These are phyloP conservation scores for Megastigmus dorsalis DNA, from an alignment of 2,888 invertebrate species.

Conservation along the genomic window DNA sequence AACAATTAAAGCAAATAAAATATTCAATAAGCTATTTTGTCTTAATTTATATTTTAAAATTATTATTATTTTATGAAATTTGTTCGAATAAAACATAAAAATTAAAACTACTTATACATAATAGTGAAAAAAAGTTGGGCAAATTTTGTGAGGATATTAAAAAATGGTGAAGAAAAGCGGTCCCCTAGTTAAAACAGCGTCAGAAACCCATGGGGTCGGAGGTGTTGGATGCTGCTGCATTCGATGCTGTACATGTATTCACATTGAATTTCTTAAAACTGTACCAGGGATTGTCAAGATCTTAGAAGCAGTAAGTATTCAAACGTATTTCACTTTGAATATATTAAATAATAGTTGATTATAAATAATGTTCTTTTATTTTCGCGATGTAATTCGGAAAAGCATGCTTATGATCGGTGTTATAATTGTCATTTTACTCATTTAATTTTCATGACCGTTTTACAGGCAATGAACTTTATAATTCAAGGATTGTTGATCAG, in stretches of 20 bases:
- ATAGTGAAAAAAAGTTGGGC: too few species aligned
- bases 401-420: constrained; percentile 78
- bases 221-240: too few species aligned
- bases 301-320: constrained; percentile 81
- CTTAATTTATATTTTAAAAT: too few species aligned
- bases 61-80: too few species aligned
- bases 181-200: constrained; percentile 19
- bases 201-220: too few species aligned
- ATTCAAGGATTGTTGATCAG: constrained; percentile 77
- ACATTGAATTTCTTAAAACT: constrained; percentile 86
- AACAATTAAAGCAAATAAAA: not conserved
- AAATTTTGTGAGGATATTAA: not conserved
- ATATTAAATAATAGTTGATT: not conserved
- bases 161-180: constrained; percentile 38
- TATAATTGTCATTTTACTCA: not conserved
- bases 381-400: too few species aligned
- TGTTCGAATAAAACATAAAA: too few species aligned
- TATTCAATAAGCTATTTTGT: too few species aligned
- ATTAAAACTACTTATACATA: too few species aligned
- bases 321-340: not conserved
- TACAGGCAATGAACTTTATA: constrained; percentile 25
- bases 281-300: constrained; percentile 85
- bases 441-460: not conserved
- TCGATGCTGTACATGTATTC: constrained; percentile 87
- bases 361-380: constrained; percentile 78